phyloP scores from a whole-genome alignment of 2,797 vertebrate genomes.

The Podargus strigoides region DNA sequence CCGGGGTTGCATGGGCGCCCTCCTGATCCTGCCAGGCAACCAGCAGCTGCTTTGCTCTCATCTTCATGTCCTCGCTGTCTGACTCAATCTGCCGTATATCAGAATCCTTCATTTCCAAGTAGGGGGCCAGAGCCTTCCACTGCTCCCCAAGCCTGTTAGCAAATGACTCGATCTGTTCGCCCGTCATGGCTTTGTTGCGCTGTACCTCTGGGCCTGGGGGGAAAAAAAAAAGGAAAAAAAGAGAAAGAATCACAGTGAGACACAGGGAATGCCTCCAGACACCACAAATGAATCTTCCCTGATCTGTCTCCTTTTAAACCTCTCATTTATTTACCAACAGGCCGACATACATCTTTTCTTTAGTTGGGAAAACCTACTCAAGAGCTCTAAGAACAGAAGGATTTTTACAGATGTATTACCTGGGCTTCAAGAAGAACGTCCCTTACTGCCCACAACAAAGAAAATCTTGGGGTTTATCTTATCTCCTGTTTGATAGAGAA shows the following conservation, averaged over 20 bases:
- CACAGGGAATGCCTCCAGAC: rapidly evolving
- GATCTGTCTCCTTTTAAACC: neutral
- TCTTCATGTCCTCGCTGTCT: conserved; percentile 89
- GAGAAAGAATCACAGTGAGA: neutral
- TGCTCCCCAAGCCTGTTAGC: conserved; percentile 86
- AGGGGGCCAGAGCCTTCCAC: conserved; percentile 88
- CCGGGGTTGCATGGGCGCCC: conserved; percentile 84
- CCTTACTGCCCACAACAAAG: neutral
- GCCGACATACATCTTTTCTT: neutral
- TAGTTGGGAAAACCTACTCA: neutral
- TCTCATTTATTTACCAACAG: neutral
- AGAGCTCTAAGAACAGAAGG: rapidly evolving
- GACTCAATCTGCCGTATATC: conserved; percentile 91
- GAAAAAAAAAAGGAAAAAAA: neutral
- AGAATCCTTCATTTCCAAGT: conserved; percentile 89
- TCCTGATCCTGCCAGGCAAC: conserved; percentile 97
- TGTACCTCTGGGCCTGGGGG: conserved; percentile 86
- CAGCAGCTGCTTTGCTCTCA: conserved; percentile 93
- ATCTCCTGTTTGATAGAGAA: neutral
- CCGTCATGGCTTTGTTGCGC: conserved; percentile 85
- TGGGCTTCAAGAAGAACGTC: neutral
- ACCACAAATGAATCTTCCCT: neutral
- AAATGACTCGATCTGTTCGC: conserved; percentile 89
- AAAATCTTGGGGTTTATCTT: neutral
- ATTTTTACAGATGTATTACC: neutral